Evolutionary conservation across 2,797 vertebrate genomes (phyloP).

Genomic region (Sebastes glaucus): DNA sequence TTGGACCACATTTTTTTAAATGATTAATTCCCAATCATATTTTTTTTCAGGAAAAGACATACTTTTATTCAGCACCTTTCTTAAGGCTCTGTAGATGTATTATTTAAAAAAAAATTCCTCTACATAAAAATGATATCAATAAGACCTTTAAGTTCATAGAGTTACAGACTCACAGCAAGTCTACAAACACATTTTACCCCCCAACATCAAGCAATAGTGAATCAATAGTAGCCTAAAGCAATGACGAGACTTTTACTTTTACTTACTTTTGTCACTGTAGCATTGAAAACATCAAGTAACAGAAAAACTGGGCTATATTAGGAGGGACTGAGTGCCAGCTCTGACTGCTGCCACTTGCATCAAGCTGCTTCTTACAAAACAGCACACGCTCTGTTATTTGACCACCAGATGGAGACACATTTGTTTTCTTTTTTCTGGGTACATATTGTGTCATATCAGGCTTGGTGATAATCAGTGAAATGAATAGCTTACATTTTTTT

Average conservation of each 20-base stretch:
- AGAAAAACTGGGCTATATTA: neutral
- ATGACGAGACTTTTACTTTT: neutral
- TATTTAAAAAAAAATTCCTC: neutral
- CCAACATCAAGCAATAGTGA: neutral
- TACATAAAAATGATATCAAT: no score
- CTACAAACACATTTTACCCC: neutral
- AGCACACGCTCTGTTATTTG: neutral
- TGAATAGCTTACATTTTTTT: neutral
- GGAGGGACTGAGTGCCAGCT: neutral
- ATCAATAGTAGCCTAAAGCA: neutral
- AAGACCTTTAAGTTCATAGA: neutral
- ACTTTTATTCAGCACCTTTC: no score
- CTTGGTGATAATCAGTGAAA: neutral
- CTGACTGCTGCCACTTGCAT: neutral
- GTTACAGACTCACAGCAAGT: no score
- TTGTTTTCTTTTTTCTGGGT: no score
- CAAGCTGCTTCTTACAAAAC: neutral
- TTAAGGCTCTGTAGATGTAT: no score
- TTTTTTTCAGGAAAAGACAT: no score
- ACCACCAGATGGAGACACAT: neutral
- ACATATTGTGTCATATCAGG: neutral
- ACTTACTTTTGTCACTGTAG: neutral
- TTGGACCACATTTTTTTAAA: no score
- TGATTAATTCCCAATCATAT: no score
- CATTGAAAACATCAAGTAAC: neutral